Evolutionary conservation across 1,140 invertebrate species (phyloP).

Genomic region (Radopholus similis): DNA sequence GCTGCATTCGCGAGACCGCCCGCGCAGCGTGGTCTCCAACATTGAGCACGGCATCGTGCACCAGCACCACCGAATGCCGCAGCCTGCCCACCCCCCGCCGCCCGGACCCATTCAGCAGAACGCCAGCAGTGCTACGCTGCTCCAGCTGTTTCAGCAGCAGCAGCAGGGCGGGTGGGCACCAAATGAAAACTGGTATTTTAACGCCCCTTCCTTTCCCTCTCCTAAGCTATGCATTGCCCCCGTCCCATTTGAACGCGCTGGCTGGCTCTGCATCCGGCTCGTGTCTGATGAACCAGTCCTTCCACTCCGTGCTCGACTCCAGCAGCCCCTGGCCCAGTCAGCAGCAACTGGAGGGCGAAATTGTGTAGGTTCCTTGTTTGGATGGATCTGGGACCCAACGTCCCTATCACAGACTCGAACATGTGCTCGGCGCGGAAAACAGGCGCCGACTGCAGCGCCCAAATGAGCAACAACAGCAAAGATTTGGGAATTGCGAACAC

Average conservation of each 20-base stretch:
- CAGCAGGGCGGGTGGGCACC: not conserved
- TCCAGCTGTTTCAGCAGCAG: not conserved
- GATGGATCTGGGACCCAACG: too few relatives aligned
- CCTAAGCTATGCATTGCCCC: not conserved
- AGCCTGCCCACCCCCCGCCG: too few relatives aligned
- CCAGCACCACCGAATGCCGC: not conserved
- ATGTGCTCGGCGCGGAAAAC: slow-evolving; percentile 12
- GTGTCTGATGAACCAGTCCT: slow-evolving; percentile 36
- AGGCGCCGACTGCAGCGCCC: not conserved
- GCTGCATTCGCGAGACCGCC: slow-evolving; percentile 24
- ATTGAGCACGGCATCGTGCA: slow-evolving; percentile 24
- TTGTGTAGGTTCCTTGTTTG: slow-evolving; percentile 32
- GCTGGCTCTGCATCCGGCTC: slow-evolving; percentile 16
- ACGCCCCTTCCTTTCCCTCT: not conserved
- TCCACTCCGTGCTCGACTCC: slow-evolving; percentile 22
- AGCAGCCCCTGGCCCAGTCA: slow-evolving; percentile 36
- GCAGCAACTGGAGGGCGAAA: slow-evolving; percentile 43
- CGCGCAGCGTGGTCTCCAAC: slow-evolving; percentile 42
- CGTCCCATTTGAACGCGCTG: not conserved
- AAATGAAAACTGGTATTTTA: too few relatives aligned
- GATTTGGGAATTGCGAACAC: not conserved
- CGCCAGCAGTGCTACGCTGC: not conserved
- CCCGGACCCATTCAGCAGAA: too few relatives aligned
- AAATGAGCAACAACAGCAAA: not conserved
- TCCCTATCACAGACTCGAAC: slow-evolving; percentile 20